Evolutionary conservation across 2,113 vertebrate species (phyloP).

Genomic region (Thryonomys swinderianus): DNA sequence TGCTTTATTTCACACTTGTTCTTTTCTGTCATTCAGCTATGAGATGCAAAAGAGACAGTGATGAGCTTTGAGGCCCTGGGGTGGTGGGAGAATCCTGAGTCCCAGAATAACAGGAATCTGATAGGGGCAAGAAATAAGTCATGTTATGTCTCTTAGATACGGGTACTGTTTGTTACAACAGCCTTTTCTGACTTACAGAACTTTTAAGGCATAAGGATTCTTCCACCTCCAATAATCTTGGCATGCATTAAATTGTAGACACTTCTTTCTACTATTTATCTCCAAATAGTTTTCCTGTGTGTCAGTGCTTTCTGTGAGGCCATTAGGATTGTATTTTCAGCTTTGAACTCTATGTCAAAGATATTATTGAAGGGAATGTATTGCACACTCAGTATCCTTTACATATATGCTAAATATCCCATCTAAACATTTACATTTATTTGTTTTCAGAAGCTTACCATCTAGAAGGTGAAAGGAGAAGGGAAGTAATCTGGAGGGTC

Average conservation of each 20-base stretch:
- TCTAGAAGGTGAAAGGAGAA: neutral
- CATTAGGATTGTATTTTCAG: neutral
- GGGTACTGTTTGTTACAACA: neutral
- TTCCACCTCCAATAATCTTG: neutral
- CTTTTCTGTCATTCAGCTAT: neutral
- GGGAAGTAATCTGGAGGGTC: neutral
- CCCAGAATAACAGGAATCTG: neutral
- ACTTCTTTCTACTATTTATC: conserved; percentile 1
- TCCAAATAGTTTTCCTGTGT: neutral
- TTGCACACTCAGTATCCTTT: neutral
- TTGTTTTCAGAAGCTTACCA: neutral
- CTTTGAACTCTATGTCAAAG: neutral
- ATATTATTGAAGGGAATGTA: neutral
- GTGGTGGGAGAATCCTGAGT: neutral
- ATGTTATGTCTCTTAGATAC: neutral
- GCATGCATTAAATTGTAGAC: conserved; percentile 18
- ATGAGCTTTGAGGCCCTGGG: neutral
- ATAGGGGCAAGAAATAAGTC: neutral
- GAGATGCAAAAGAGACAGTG: neutral
- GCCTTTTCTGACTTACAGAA: neutral
- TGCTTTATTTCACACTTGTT: neutral
- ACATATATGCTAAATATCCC: neutral
- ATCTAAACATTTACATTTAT: neutral
- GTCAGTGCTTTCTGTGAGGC: neutral
- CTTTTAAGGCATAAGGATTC: neutral